Percentiles rank a stretch among this genome's conserved stretches.
Conservation (phyloP, 2,888 invertebrate genomes). For the Malthinus seriepunctatus region DNA sequence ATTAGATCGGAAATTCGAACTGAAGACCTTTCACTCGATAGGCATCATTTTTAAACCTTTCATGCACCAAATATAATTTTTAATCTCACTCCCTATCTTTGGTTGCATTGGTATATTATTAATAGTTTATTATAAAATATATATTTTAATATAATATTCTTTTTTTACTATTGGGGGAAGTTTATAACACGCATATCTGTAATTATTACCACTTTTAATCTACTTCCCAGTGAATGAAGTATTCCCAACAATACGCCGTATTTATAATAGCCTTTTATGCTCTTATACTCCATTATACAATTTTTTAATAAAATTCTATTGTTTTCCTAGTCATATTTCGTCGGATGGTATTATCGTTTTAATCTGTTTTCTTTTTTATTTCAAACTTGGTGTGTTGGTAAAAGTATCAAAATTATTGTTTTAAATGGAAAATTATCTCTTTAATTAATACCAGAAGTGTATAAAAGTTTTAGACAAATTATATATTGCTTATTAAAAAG, state of each 20-base stretch:
- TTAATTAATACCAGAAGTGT: too few relatives aligned
- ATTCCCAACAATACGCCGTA: constrained; percentile 26
- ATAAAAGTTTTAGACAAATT: too few relatives aligned
- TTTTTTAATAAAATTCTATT: constrained; percentile 35
- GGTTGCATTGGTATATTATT: too few relatives aligned
- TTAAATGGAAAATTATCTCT: too few relatives aligned
- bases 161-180: background rate
- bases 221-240: constrained; percentile 21
- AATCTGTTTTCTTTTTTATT: constrained; percentile 23
- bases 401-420: background rate
- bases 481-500: too few relatives aligned
- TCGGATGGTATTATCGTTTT: constrained; percentile 26
- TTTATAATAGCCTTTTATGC: constrained; percentile 29
- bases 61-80: too few relatives aligned
- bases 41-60: too few relatives aligned
- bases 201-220: constrained; percentile 30
- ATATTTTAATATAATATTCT: too few relatives aligned
- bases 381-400: background rate
- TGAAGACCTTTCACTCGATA: too few relatives aligned
- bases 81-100: too few relatives aligned
- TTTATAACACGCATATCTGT: constrained; percentile 29
- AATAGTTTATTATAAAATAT: too few relatives aligned
- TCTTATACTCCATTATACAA: constrained; percentile 33
- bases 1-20: too few relatives aligned
- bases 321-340: constrained; percentile 31